Conservation (phyloP, 2,797 vertebrate species). For the Natrix natrix region DNA sequence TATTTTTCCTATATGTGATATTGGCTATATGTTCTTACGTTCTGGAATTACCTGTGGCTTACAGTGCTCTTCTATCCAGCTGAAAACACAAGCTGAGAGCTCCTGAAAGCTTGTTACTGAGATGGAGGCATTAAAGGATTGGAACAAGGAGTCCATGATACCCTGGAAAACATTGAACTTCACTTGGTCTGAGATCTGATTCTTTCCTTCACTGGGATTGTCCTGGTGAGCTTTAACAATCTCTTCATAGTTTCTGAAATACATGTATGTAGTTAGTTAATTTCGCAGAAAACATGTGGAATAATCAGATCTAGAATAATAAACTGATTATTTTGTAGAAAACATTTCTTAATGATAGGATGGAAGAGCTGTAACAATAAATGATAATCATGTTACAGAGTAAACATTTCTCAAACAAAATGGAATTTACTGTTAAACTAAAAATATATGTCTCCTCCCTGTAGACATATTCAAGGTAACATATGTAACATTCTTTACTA, state of each 20-base stretch:
- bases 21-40: background rate
- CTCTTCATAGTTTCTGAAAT: slow-evolving; percentile 94
- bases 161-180: slow-evolving; percentile 97
- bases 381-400: background rate
- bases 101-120: slow-evolving; percentile 93
- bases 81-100: slow-evolving; percentile 95
- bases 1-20: background rate
- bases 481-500: background rate
- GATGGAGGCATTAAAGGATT: slow-evolving; percentile 91
- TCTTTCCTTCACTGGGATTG: slow-evolving; percentile 88
- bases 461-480: background rate
- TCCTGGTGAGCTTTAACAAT: slow-evolving; percentile 97
- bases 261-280: background rate
- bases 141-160: slow-evolving; percentile 98
- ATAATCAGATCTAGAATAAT: background rate
- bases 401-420: background rate
- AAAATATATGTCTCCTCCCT: background rate
- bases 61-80: slow-evolving; percentile 98
- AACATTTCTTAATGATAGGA: background rate
- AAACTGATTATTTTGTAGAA: background rate
- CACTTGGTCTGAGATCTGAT: slow-evolving; percentile 92
- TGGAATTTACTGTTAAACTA: background rate
- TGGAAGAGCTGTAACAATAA: background rate
- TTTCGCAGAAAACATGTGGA: background rate
- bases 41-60: slow-evolving; percentile 86